Evolutionary conservation across 2,888 invertebrate species (phyloP).

Genomic region (Drosophila anomelani): DNA sequence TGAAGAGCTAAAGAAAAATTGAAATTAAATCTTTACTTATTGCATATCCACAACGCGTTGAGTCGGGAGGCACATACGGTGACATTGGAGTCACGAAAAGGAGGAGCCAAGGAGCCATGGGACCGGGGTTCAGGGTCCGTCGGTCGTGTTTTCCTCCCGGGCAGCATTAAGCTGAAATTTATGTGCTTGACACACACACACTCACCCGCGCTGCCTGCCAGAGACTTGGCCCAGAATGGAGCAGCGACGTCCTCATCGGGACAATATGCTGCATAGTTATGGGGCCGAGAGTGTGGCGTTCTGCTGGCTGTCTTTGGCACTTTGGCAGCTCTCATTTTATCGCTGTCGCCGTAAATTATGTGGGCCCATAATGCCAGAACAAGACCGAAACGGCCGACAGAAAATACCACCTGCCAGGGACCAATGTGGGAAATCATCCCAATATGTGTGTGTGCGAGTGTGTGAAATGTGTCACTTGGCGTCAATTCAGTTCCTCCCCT

Average conservation of each 20-base stretch:
- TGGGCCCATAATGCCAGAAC: slow-evolving; percentile 53
- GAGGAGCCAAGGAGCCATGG: background rate
- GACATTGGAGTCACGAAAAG: slow-evolving; percentile 17
- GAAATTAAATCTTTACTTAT: slow-evolving; percentile 42
- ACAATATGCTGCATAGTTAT: slow-evolving; percentile 69
- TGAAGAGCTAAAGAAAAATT: slow-evolving; percentile 32
- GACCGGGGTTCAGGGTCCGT: background rate
- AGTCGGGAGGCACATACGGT: slow-evolving; percentile 1
- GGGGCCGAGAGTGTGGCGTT: slow-evolving; percentile 30
- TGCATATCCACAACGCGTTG: slow-evolving; percentile 7
- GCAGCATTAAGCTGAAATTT: slow-evolving; percentile 42
- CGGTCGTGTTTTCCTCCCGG: slow-evolving; percentile 11
- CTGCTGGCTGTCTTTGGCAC: slow-evolving; percentile 50
- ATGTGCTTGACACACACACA: slow-evolving; percentile 30
- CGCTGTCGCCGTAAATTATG: slow-evolving; percentile 70
- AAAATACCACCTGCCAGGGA: slow-evolving; percentile 52
- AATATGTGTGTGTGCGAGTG: slow-evolving; percentile 6
- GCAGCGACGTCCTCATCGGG: slow-evolving; percentile 39
- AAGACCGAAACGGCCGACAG: slow-evolving; percentile 23
- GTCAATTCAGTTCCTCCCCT: slow-evolving; percentile 40
- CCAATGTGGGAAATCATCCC: slow-evolving; percentile 18
- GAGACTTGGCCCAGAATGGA: slow-evolving; percentile 35
- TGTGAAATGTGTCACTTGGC: slow-evolving; percentile 40
- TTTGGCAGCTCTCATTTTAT: slow-evolving; percentile 76
- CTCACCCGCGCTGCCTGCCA: background rate